Percentiles rank a stretch among this genome's conserved stretches.
Conservation (phyloP, 2,797 vertebrate species). For the Enteromius fasciolatus region DNA sequence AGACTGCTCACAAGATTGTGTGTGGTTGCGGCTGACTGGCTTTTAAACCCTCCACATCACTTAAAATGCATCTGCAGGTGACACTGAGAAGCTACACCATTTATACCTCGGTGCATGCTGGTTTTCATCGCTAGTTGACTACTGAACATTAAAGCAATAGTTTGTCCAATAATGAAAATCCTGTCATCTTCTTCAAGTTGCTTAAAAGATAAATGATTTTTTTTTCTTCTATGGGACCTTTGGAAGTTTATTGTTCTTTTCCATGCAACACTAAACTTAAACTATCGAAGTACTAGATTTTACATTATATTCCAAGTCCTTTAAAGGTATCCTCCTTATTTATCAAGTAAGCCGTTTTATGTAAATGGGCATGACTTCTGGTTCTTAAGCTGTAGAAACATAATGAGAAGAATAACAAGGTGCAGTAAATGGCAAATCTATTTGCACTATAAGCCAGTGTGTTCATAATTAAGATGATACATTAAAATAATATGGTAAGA, state of each 20-base stretch:
- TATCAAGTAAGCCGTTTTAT: no score
- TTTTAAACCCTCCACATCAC: constrained; percentile 25
- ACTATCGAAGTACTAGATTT: background rate
- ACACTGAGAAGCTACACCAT: constrained; percentile 46
- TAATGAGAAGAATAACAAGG: no score
- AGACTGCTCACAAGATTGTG: background rate
- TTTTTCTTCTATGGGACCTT: background rate
- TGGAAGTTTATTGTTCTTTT: background rate
- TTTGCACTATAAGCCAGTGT: no score
- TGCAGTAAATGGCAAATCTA: no score
- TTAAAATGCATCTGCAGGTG: constrained; percentile 52
- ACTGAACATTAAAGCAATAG: background rate
- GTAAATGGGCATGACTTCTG: no score
- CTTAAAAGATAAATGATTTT: background rate
- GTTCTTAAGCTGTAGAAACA: no score
- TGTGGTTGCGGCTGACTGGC: constrained; percentile 2
- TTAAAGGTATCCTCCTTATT: no score
- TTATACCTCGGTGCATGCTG: background rate
- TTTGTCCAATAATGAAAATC: constrained; percentile 3
- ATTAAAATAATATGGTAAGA: no score
- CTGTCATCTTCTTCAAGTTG: background rate
- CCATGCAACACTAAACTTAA: background rate
- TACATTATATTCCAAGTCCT: background rate
- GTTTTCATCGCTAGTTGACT: constrained; percentile 12
- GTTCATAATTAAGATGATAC: no score